A percentile compares a stretch with the other conserved stretches of the same genome.
Conservation (phyloP, 2,113 vertebrate genomes). For the Climacteris rufus region DNA sequence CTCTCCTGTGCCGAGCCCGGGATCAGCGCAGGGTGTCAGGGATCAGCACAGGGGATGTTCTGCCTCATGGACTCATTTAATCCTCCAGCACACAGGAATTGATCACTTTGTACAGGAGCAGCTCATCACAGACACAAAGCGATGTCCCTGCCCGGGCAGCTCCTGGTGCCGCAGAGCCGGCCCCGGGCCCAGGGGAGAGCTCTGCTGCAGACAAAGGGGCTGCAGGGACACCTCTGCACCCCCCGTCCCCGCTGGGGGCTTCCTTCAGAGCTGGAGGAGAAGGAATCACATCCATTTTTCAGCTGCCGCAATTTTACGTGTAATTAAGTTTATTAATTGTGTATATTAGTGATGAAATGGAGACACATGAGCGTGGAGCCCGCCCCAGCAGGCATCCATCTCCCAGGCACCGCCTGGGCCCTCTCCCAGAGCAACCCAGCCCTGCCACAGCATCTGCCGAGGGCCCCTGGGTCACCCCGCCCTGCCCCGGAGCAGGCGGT, state of each 20-base stretch:
- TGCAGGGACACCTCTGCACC: neutral
- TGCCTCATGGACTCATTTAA: neutral
- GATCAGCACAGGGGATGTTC: neutral
- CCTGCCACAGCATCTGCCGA: neutral
- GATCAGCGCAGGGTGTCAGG: neutral
- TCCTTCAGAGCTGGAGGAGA: neutral
- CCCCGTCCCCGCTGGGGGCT: accelerated
- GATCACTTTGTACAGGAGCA: neutral
- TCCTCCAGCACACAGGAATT: neutral
- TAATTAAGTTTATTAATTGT: constrained; percentile 75
- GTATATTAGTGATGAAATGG: constrained; percentile 63
- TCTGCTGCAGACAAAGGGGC: neutral
- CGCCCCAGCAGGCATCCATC: neutral
- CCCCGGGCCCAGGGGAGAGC: accelerated
- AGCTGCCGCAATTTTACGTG: constrained; percentile 60
- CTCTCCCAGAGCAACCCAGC: neutral
- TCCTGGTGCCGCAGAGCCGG: neutral
- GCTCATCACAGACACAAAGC: neutral
- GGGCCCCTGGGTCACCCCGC: neutral
- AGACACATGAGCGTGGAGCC: constrained; percentile 44
- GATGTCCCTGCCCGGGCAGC: neutral
- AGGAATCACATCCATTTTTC: constrained; percentile 24
- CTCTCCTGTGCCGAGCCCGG: neutral
- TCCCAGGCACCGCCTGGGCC: neutral
- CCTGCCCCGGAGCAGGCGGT: neutral